These are phyloP conservation scores for Vidua macroura DNA, from an alignment of 2,113 vertebrate species.

Conservation along the genomic window DNA sequence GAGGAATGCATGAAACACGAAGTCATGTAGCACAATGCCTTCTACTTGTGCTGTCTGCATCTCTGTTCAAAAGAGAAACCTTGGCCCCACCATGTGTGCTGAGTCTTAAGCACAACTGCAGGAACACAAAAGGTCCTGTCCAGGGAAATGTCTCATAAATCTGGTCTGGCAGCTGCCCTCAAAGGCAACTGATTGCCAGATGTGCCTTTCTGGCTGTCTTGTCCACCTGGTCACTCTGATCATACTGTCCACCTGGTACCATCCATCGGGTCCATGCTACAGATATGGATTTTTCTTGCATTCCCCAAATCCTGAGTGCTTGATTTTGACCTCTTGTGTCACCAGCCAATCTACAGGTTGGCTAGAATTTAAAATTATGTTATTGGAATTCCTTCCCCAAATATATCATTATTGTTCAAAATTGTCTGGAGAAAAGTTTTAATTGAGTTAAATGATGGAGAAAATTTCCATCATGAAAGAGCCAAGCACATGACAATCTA, in stretches of 20 bases:
- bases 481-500: not conserved
- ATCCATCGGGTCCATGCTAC: not conserved
- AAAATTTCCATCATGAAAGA: not conserved
- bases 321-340: not conserved
- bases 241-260: too few relatives aligned
- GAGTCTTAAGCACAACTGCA: fast-evolving
- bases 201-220: not conserved
- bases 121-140: not conserved
- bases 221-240: not conserved
- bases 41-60: not conserved
- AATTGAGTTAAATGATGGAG: not conserved
- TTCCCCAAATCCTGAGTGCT: not conserved
- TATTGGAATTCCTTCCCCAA: not conserved
- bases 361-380: not conserved
- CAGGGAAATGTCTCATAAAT: not conserved
- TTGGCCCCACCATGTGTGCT: not conserved
- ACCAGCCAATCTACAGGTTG: not conserved
- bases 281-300: not conserved
- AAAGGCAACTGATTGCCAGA: not conserved
- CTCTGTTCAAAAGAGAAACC: not conserved
- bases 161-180: not conserved
- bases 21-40: not conserved
- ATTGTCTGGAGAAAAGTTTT: not conserved
- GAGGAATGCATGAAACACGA: not conserved
- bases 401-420: not conserved